These are phyloP conservation scores for Pollenia angustigena DNA, from an alignment of 2,888 invertebrate species.

Conservation along the genomic window DNA sequence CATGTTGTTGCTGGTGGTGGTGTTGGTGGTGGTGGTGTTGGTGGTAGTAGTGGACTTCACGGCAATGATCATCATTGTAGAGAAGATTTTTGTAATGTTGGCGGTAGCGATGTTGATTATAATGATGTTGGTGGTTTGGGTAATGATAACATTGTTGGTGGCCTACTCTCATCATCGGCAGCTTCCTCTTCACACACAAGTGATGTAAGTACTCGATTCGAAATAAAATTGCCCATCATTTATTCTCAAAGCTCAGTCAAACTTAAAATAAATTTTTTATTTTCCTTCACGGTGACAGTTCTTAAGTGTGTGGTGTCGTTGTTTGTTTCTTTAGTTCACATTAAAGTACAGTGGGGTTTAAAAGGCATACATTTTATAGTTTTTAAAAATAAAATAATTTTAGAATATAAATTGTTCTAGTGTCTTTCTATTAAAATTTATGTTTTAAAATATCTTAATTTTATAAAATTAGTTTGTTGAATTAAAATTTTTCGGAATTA, in stretches of 20 bases:
- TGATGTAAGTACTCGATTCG: conserved; percentile 79
- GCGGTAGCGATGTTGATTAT: conserved; percentile 84
- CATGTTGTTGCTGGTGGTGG: conserved; percentile 43
- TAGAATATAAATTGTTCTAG: too few species aligned
- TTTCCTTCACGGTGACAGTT: conserved; percentile 54
- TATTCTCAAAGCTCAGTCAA: conserved; percentile 22
- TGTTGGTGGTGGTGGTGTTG: conserved; percentile 81
- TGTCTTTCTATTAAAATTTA: too few species aligned
- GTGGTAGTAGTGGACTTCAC: conserved; percentile 87
- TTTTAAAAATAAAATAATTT: background rate
- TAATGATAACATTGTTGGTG: conserved; percentile 78
- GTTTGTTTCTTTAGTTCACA: conserved; percentile 26
- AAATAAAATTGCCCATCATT: conserved; percentile 22
- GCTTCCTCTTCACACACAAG: conserved; percentile 77
- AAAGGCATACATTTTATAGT: background rate
- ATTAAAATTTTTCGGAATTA: too few species aligned
- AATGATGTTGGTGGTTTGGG: conserved; percentile 85
- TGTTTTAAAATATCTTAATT: too few species aligned
- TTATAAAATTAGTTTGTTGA: too few species aligned
- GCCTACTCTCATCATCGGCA: conserved; percentile 77
- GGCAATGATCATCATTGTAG: conserved; percentile 84
- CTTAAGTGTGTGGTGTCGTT: conserved; percentile 28
- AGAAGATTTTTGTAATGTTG: conserved; percentile 46
- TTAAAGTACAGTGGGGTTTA: background rate
- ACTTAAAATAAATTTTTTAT: background rate